Conservation (phyloP, 2,113 vertebrate species). For the Podarcis raffonei region DNA sequence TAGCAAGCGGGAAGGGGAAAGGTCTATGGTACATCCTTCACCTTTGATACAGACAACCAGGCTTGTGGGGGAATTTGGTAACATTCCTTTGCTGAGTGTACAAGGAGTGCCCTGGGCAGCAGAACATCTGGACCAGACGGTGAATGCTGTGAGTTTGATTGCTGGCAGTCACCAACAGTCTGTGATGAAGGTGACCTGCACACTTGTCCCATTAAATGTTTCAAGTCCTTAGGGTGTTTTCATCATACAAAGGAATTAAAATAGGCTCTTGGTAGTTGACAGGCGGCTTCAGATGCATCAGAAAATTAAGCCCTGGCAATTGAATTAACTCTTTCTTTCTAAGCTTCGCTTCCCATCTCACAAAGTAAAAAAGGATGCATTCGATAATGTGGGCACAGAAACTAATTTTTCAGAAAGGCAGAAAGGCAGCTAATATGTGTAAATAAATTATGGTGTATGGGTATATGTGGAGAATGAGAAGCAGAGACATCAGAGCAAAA, state of each 20-base stretch:
- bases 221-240: not conserved
- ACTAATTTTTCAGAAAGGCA: not conserved
- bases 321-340: slow-evolving; percentile 13
- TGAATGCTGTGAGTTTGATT: not conserved
- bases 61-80: not conserved
- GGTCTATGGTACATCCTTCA: not conserved
- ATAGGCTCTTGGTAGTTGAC: not conserved
- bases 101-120: slow-evolving; percentile 2
- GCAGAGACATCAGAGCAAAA: not conserved
- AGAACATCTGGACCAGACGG: slow-evolving; percentile 24
- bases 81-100: fast-evolving
- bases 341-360: not conserved
- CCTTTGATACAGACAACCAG: not conserved
- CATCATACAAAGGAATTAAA: not conserved
- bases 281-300: not conserved
- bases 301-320: slow-evolving; percentile 15
- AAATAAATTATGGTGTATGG: not conserved
- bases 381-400: not conserved
- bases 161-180: not conserved
- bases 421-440: not conserved
- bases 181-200: slow-evolving; percentile 38
- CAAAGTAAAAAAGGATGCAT: not conserved
- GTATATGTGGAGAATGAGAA: not conserved
- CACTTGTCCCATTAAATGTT: not conserved
- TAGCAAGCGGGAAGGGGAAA: not conserved